Evolutionary conservation across 1,140 invertebrate genomes (phyloP), one percentile per base, ranked within the genome.

Genomic region (Anastrepha obliqua): DNA sequence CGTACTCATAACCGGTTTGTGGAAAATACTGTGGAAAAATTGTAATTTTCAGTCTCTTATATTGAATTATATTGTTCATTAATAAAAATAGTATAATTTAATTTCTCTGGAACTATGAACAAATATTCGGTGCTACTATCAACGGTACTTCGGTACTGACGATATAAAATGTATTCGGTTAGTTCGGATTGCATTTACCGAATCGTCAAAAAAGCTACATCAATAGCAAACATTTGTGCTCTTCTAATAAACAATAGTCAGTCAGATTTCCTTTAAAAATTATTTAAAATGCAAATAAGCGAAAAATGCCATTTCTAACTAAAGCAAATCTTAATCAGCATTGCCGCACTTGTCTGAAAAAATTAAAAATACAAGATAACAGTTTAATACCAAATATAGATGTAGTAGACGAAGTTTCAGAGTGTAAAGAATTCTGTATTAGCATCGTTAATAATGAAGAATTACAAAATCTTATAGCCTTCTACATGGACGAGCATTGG

Each of bases 321-420:
- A 81, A 17, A 55, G 47, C 55, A 29, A 81, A 81, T 55, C 7
- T 81, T n/a, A 81, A 51, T 17, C 47, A 81, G n/a, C 51, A 81
- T 55, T 81, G 74, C 3, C 74, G 74, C 20, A 81, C 74, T 29
- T 81, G 74, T 17, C 20, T 81, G 20, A 20, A 55, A 55, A 51
- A 29, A 51, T 81, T 81, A 9, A 81, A 81, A 29, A 29, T 55
- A 20, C 6, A 81, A n/a, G 29, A 81, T 55, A 15, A n/a, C 4
- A 81, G 29, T 55, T 81, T 2, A 44, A 42, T 47, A 47, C 4
- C 42, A 74, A 44, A 17, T 74, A 2, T 44, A 44, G 67, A 44
- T 5, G 67, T 17, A 15, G 67, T 2, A 44, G 67, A 44, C 5
- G 3, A 47, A 3, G 4, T 44, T 11, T 29, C 74, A 6, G 74